phyloP scores from a whole-genome alignment of 2,113 vertebrate species.

The Alligator mississippiensis region DNA sequence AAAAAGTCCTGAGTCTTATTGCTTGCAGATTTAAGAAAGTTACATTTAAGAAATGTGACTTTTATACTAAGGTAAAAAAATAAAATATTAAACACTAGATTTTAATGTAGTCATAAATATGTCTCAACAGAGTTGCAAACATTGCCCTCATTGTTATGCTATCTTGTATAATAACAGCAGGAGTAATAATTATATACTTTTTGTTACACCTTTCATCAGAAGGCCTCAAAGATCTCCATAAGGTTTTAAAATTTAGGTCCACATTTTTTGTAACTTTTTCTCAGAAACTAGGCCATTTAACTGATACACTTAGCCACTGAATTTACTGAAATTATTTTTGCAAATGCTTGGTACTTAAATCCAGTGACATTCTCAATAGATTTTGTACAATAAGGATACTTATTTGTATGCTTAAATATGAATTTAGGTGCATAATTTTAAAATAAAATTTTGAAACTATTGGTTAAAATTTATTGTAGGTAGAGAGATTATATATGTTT shows the following conservation, averaged over 20 bases:
- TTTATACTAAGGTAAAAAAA: not conserved
- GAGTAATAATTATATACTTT: not conserved
- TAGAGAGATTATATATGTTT: not conserved
- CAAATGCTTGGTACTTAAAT: fast-evolving
- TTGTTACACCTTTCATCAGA: not conserved
- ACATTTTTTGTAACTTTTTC: not conserved
- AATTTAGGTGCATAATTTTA: not conserved
- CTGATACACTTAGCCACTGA: not conserved
- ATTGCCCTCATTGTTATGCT: not conserved
- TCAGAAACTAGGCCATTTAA: not conserved
- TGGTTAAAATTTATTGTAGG: not conserved
- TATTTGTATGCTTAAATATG: not conserved
- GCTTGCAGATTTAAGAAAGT: conserved; percentile 3
- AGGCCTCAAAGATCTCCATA: not conserved
- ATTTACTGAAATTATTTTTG: not conserved
- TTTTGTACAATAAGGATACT: not conserved
- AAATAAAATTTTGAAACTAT: not conserved
- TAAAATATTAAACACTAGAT: not conserved
- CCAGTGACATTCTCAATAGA: not conserved
- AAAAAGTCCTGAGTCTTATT: not conserved
- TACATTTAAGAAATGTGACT: not conserved
- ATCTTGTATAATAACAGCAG: not conserved
- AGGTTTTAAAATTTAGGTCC: not conserved
- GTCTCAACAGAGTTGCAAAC: not conserved
- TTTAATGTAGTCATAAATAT: not conserved